Conservation (phyloP, 2,797 vertebrate genomes). For the Melanotaenia pygmaea region DNA sequence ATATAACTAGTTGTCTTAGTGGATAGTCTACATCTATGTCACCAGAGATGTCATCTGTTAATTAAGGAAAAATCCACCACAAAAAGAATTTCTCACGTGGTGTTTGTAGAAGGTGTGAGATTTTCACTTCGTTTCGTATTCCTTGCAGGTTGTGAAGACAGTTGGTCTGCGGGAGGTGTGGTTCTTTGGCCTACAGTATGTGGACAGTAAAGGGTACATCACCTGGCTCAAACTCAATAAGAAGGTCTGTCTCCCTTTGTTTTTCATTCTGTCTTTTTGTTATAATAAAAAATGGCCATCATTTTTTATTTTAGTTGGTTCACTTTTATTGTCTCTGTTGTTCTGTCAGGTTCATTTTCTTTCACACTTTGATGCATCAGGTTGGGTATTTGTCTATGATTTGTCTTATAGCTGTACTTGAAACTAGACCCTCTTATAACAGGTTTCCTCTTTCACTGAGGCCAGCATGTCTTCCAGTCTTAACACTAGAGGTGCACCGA, state of each 20-base stretch:
- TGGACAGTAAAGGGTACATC: conserved; percentile 96
- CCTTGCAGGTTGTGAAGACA: conserved; percentile 93
- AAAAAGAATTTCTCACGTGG: not conserved
- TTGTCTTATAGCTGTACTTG: not conserved
- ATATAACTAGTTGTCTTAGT: no score
- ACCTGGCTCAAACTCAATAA: conserved; percentile 99
- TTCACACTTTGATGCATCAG: not conserved
- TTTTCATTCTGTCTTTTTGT: not conserved
- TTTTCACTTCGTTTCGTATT: not conserved
- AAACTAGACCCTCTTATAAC: no score
- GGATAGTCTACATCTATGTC: no score
- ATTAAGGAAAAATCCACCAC: not conserved
- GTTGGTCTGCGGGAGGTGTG: conserved; percentile 97
- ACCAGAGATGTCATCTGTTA: not conserved
- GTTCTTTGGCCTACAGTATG: conserved; percentile 98
- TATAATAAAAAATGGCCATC: not conserved
- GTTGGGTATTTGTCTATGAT: not conserved
- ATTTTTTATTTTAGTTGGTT: not conserved
- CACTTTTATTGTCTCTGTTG: not conserved
- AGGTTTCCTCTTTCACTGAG: not conserved
- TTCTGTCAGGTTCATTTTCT: not conserved
- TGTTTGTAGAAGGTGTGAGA: not conserved
- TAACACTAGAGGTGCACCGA: no score
- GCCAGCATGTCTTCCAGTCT: conserved; percentile 6
- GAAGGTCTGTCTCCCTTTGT: conserved; percentile 84